Percentiles rank a stretch among this genome's conserved stretches.
Evolutionary conservation across 1,140 invertebrate genomes (phyloP).

Genomic region (Arion vulgaris): DNA sequence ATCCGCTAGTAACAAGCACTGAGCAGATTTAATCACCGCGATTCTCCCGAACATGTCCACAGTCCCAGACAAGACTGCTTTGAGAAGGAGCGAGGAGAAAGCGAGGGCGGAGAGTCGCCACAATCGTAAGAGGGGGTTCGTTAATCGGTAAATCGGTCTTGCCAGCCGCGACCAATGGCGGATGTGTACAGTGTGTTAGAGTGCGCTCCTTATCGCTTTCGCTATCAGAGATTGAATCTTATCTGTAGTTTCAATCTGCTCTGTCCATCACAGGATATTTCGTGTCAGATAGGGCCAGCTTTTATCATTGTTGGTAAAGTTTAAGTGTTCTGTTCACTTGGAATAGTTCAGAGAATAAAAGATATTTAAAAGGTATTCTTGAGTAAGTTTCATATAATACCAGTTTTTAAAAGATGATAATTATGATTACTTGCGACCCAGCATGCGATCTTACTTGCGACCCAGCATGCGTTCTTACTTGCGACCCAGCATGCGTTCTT

Average conservation of each 20-base stretch:
- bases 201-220: background rate
- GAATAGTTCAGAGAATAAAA: no score
- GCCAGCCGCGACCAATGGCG: conserved; percentile 1
- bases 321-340: background rate
- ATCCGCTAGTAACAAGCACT: background rate
- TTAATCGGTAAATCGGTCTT: conserved; percentile 11
- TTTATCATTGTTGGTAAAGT: background rate
- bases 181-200: conserved; percentile 18
- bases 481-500: no score
- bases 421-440: no score
- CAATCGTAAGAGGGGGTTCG: background rate
- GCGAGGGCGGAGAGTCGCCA: conserved; percentile 1
- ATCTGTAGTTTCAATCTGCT: background rate
- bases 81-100: background rate
- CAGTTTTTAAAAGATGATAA: no score
- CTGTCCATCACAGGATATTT: background rate
- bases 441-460: no score
- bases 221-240: conserved; percentile 14
- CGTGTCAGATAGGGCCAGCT: background rate
- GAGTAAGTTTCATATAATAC: no score
- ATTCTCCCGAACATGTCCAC: background rate
- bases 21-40: background rate
- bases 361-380: no score
- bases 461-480: no score
- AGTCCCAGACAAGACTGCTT: no score